phyloP scores from a whole-genome alignment of 2,113 vertebrate genomes.

The Gyps fulvus region DNA sequence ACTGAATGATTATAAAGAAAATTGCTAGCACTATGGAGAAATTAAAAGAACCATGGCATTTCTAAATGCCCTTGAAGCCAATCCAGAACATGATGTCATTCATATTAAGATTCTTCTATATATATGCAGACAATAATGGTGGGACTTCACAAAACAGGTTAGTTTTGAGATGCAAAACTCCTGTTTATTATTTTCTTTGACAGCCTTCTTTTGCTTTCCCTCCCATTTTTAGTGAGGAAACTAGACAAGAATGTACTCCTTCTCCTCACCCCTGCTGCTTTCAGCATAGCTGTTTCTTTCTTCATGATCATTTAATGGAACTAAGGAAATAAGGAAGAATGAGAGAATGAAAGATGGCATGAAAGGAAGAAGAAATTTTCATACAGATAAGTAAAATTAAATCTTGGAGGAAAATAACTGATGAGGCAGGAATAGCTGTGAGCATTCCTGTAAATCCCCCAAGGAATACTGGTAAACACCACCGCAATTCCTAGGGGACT shows the following conservation, averaged over 20 bases:
- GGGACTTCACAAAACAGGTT: background rate
- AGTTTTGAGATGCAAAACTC: background rate
- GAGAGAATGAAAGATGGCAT: background rate
- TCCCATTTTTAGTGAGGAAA: background rate
- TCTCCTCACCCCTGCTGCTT: background rate
- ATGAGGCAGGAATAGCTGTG: background rate
- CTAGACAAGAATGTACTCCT: background rate
- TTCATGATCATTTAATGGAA: conserved; percentile 9
- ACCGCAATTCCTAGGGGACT: background rate
- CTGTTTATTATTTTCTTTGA: background rate
- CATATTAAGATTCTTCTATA: background rate
- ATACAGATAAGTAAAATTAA: conserved; percentile 13
- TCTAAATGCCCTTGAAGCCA: conserved; percentile 4
- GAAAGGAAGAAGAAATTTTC: background rate
- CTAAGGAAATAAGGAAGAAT: conserved; percentile 22
- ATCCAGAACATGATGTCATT: background rate
- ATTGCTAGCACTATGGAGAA: background rate
- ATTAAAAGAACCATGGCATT: background rate
- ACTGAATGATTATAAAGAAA: background rate
- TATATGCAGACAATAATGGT: background rate
- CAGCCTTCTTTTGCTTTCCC: background rate
- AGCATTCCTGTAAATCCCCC: background rate
- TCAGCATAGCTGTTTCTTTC: conserved; percentile 4
- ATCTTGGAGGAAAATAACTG: conserved; percentile 23
- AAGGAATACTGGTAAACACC: background rate